Base-by-base conservation (phyloP, 1,140 invertebrate species). In the Harlomillsia oculata region DNA sequence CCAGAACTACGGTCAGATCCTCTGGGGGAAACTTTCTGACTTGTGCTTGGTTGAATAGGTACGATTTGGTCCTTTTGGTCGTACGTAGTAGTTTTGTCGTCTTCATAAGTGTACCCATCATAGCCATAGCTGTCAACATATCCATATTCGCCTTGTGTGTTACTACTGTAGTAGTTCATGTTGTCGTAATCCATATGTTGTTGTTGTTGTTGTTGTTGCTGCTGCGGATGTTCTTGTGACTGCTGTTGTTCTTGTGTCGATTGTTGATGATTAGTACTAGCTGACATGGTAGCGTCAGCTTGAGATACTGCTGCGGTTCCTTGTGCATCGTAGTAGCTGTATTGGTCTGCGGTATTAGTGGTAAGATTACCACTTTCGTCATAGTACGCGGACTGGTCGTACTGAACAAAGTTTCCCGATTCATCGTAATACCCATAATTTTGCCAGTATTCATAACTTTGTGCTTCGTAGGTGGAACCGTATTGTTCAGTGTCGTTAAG, bases 381-480 rank as follows among this genome's bases (percentile, higher is more conserved):
- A 30, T 61, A 59, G 29, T 66, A 68, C 60, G 57, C 36, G 39
- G 37, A 58, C 45, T 62, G 55, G 49, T 66, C 53, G 37, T 65
- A 59, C 18, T 52, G 39, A 51, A 64, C 28, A 45, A 54, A 55
- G 43, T 64, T 55, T 53, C 67, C 53, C 51, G 63, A 23, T 59
- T 63, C 55, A 56, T 69, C 55, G 45, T 66, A 60, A 55, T 60
- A 61, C 40, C 66, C 46, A 52, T 60, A 44, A 50, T 63, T 58
- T 61, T 67, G 40, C 64, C 64, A 65, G 44, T 65, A 56, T 34
- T 65, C 63, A 45, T 59, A 65, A 13, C 41, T 54, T 23, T 52
- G 41, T 9, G 26, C 52, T 36, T 64, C 66, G 36, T 67, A 63
- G 18, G 34, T 48, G 36, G 69, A 66, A 37, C 71, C 71, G 46